Conservation (phyloP, 2,797 vertebrate species). For the Melanotaenia trifasciata region DNA sequence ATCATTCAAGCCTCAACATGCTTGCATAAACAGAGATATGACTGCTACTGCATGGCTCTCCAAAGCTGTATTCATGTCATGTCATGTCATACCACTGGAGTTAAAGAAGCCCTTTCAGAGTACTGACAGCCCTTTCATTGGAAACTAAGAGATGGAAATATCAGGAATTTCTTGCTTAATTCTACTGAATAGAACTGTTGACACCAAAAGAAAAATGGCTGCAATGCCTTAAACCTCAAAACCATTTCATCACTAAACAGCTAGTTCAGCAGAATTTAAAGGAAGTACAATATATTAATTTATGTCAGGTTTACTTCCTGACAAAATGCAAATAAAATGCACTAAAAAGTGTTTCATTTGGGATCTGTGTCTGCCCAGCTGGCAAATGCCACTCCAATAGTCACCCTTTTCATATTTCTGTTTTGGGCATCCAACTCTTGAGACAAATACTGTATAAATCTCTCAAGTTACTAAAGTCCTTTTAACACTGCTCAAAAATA, state of each 20-base stretch:
- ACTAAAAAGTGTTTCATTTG: neutral
- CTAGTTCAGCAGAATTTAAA: neutral
- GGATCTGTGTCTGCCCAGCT: neutral
- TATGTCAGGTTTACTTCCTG: neutral
- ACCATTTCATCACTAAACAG: neutral
- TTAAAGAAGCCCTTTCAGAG: constrained; percentile 2
- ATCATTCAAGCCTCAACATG: constrained; percentile 30
- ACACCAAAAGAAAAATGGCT: neutral
- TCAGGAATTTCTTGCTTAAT: neutral
- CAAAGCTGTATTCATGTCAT: neutral
- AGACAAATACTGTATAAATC: neutral
- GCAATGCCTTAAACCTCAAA: neutral
- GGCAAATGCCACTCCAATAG: neutral
- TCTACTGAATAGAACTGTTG: neutral
- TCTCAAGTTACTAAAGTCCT: neutral
- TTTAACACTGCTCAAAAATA: neutral
- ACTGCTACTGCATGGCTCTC: neutral
- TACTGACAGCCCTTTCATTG: neutral
- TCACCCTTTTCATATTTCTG: neutral
- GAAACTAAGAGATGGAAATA: neutral
- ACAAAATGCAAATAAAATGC: neutral
- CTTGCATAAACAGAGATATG: constrained; percentile 10
- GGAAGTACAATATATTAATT: neutral
- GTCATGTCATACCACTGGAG: neutral
- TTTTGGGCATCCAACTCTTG: neutral